Base-by-base conservation (phyloP, 2,797 vertebrate species). In the Cygnus olor region DNA sequence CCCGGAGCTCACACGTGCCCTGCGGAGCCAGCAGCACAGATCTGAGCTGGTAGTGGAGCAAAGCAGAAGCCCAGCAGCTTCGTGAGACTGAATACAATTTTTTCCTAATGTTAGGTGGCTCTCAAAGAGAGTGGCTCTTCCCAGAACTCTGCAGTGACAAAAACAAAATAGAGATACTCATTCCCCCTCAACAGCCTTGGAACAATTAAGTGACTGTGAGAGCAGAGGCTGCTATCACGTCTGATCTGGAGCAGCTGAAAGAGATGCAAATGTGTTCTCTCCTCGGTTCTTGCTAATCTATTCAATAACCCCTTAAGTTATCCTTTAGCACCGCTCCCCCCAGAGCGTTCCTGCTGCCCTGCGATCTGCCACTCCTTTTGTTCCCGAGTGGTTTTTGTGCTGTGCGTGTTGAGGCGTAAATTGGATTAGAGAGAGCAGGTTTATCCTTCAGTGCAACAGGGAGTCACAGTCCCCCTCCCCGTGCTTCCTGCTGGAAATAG, bases 181-280 rank as follows among this genome's bases (percentile, higher is more conserved):
- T 54, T 1, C 24, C 57, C n/a, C 69, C 45, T 64, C 40, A 60
- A 53, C 91, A 85, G 12, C 72, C 86, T 80, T 58, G 78, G 89
- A 94, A 85, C 95, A 86, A 91, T 95, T 60, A 90, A 93, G 82
- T 86, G 73, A 71, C 81, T 80, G 84, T 47, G 60, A 85, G 87
- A 76, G 94, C 94, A 94, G 94, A 94, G 80, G 79, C 95, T 96
- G 92, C 91, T 93, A 58, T 94, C 91, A 53, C 85, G 76, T 87
- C 91, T 85, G 80, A 85, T 88, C 40, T 17, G 58, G 80, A 88
- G 89, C 87, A 79, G 94, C 91, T 89, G 92, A 88, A 84, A 89
- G 87, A 89, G 91, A 94, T 84, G 91, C 93, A 96, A 95, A 94
- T 95, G 60, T 42, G 64, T 89, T 93, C 94, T 72, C 94, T 73